Percentiles rank a stretch among this genome's conserved stretches.
These are phyloP conservation scores for Piaya cayana DNA, from an alignment of 2,113 vertebrate genomes.

Conservation along the genomic window DNA sequence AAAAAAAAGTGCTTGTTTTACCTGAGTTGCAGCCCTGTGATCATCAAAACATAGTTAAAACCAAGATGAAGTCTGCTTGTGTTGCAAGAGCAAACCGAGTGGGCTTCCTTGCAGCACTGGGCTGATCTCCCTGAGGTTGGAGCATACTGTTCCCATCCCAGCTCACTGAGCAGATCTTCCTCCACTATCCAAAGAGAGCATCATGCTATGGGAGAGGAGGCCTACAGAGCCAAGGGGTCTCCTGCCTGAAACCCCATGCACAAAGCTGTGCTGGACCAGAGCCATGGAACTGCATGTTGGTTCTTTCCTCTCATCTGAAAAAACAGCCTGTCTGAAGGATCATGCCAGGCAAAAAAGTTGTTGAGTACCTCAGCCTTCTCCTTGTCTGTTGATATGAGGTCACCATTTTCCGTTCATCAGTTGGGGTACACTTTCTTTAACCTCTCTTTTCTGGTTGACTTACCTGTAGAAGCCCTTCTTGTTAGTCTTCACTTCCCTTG, in stretches of 20 bases:
- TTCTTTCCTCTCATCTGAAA: background rate
- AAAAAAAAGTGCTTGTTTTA: background rate
- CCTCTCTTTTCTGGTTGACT: too few relatives aligned
- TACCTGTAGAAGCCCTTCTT: too few relatives aligned
- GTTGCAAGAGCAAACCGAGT: background rate
- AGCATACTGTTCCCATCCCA: background rate
- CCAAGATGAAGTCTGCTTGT: background rate
- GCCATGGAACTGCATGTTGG: background rate
- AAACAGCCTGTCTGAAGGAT: background rate
- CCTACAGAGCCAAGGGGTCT: background rate
- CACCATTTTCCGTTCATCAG: too few relatives aligned
- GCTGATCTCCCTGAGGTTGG: background rate
- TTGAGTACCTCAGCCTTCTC: too few relatives aligned
- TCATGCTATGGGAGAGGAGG: background rate
- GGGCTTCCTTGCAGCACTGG: background rate
- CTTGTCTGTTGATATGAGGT: too few relatives aligned
- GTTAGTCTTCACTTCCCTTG: too few relatives aligned
- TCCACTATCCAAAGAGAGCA: fast-evolving
- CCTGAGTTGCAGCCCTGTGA: background rate
- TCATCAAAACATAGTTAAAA: background rate
- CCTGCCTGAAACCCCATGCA: background rate
- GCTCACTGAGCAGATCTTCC: fast-evolving
- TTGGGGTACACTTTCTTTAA: too few relatives aligned
- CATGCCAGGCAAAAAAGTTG: too few relatives aligned
- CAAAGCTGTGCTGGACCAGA: background rate